These are phyloP conservation scores for Micoletzkya japonica DNA, from an alignment of 2,888 invertebrate genomes.

Conservation along the genomic window DNA sequence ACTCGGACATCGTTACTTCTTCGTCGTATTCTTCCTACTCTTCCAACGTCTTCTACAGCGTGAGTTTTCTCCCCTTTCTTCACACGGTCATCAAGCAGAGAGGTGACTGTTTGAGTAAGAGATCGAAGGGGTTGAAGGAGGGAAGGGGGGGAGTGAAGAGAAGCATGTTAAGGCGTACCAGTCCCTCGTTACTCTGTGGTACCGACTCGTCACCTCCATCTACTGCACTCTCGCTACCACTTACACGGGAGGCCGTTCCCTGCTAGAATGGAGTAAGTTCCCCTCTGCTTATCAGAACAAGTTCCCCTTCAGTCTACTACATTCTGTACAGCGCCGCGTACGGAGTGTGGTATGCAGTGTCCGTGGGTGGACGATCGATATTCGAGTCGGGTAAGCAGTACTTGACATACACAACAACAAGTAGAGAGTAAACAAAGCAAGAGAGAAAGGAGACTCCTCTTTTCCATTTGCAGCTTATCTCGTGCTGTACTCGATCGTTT, in stretches of 20 bases:
- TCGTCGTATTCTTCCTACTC: no score
- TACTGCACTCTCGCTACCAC: conserved; percentile 22
- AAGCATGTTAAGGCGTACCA: not conserved
- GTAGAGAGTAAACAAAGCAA: no score
- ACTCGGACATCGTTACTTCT: no score
- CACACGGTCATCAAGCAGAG: no score
- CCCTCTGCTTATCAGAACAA: not conserved
- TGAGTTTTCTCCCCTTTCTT: no score
- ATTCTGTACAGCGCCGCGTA: conserved; percentile 24
- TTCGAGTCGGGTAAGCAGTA: not conserved
- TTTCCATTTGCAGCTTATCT: not conserved
- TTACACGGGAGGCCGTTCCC: conserved; percentile 14
- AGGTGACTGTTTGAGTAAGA: no score
- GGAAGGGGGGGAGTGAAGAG: no score
- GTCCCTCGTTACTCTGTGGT: not conserved
- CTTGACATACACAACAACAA: no score
- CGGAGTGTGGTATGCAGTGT: conserved; percentile 7
- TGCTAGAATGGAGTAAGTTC: conserved; percentile 25
- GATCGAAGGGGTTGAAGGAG: no score
- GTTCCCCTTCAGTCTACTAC: conserved; percentile 22
- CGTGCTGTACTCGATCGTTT: not conserved
- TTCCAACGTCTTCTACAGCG: no score
- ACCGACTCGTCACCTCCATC: conserved; percentile 16
- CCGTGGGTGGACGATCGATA: conserved; percentile 1
- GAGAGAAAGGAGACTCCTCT: no score